These are phyloP conservation scores for Leuciscus waleckii DNA, from an alignment of 2,797 vertebrate genomes.

Conservation along the genomic window DNA sequence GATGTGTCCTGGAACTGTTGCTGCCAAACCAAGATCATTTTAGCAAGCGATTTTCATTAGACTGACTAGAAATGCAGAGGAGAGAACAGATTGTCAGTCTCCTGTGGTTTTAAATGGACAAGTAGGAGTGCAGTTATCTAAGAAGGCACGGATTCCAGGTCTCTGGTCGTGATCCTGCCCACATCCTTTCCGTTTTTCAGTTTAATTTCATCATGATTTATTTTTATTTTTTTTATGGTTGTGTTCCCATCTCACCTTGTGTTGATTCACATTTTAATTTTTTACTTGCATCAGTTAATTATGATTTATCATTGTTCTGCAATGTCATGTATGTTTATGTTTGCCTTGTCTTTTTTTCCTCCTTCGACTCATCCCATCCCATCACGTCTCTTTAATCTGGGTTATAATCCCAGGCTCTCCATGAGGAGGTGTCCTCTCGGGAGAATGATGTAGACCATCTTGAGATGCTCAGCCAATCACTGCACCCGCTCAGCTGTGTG, in stretches of 20 bases:
- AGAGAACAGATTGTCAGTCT: conserved; percentile 9
- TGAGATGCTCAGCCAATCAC: conserved; percentile 84
- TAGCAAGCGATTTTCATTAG: not conserved
- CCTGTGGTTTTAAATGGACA: conserved; percentile 10
- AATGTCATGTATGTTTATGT: conserved; percentile 73
- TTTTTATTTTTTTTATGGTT: not conserved
- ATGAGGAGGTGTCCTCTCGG: conserved; percentile 86
- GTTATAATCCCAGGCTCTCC: conserved; percentile 83
- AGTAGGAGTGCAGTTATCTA: not conserved
- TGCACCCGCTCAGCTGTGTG: conserved; percentile 86
- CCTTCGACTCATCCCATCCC: conserved; percentile 39
- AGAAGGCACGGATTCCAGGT: not conserved
- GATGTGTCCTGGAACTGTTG: not conserved
- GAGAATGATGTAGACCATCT: conserved; percentile 81
- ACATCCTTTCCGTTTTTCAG: conserved; percentile 43
- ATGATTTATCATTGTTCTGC: conserved; percentile 61
- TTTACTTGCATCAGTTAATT: conserved; percentile 50
- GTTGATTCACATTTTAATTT: conserved; percentile 43
- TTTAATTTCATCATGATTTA: conserved; percentile 36
- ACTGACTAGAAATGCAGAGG: conserved; percentile 3
- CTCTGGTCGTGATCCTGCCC: conserved; percentile 8
- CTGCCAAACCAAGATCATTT: conserved; percentile 4
- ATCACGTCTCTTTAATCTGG: conserved; percentile 53
- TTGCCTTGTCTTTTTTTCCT: conserved; percentile 68
- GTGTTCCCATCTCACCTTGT: conserved; percentile 22